Percentiles rank a stretch among this genome's conserved stretches.
phyloP scores from a whole-genome alignment of 2,888 invertebrate species.

The Dicyrtomina minuta region DNA sequence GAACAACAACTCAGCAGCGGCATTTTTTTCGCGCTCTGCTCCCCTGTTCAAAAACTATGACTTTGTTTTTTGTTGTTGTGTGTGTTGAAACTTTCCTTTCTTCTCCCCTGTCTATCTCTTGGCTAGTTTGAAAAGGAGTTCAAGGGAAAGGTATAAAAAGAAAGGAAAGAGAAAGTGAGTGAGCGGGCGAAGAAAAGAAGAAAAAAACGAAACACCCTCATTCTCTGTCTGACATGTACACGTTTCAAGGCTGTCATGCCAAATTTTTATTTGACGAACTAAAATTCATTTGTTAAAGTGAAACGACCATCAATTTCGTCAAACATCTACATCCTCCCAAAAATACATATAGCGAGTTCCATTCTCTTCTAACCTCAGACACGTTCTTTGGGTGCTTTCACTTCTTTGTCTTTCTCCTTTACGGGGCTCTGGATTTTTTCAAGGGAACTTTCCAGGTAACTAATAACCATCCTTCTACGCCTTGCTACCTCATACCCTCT shows the following conservation, averaged over 20 bases:
- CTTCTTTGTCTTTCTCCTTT: too few species aligned
- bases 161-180: neutral
- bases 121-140: neutral
- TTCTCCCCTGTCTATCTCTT: neutral
- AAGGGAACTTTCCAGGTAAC: too few species aligned
- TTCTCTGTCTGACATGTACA: neutral
- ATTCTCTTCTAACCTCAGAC: too few species aligned
- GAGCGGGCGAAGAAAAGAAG: neutral
- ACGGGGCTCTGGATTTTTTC: too few species aligned
- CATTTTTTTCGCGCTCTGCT: neutral
- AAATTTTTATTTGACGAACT: slow-evolving; percentile 5
- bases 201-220: too few species aligned
- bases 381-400: too few species aligned
- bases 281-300: slow-evolving; percentile 3
- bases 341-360: too few species aligned
- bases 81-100: neutral
- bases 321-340: too few species aligned
- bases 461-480: too few species aligned
- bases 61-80: neutral
- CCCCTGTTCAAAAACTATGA: neutral
- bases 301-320: too few species aligned
- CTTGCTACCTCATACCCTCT: too few species aligned
- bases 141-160: neutral
- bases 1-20: neutral
- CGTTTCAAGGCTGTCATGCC: neutral